These are phyloP conservation scores for Andricus grossulariae DNA, from an alignment of 1,140 invertebrate species.

Conservation along the genomic window DNA sequence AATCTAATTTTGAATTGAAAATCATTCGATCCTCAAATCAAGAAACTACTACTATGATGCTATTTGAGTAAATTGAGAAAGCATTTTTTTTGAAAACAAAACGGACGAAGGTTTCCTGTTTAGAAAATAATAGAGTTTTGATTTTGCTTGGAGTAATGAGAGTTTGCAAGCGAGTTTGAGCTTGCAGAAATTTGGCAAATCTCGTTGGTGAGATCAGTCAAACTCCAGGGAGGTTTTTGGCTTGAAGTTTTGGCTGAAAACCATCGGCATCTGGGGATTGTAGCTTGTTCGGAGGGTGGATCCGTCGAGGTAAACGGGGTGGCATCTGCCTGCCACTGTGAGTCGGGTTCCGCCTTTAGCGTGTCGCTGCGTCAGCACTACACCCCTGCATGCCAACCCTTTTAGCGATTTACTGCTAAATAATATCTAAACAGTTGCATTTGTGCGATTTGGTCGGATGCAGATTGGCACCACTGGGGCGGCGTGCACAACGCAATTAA, in stretches of 20 bases:
- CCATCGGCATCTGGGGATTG: conserved; percentile 44
- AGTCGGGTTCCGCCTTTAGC: conserved; percentile 71
- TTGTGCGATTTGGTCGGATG: conserved; percentile 32
- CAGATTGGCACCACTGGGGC: conserved; percentile 16
- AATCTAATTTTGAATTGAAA: too few relatives aligned
- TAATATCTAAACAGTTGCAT: conserved; percentile 70
- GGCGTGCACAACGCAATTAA: conserved; percentile 30
- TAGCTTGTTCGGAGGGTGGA: conserved; percentile 49
- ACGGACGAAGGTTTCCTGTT: too few relatives aligned
- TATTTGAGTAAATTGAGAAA: too few relatives aligned
- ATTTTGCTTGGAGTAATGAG: too few relatives aligned
- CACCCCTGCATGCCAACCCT: conserved; percentile 57
- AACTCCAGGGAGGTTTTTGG: conserved; percentile 42
- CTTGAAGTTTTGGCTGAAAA: conserved; percentile 39
- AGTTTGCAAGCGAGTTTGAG: neutral
- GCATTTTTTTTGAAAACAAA: too few relatives aligned
- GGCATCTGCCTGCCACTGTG: conserved; percentile 58
- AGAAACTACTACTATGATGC: too few relatives aligned
- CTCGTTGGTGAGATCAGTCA: conserved; percentile 16
- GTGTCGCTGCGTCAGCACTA: conserved; percentile 72
- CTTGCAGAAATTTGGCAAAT: neutral
- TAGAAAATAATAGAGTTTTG: too few relatives aligned
- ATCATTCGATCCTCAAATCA: too few relatives aligned
- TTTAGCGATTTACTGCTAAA: conserved; percentile 70
- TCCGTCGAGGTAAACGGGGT: conserved; percentile 47